Evolutionary conservation across 2,888 invertebrate genomes (phyloP).

Genomic region (Leptopilina drosophilae): DNA sequence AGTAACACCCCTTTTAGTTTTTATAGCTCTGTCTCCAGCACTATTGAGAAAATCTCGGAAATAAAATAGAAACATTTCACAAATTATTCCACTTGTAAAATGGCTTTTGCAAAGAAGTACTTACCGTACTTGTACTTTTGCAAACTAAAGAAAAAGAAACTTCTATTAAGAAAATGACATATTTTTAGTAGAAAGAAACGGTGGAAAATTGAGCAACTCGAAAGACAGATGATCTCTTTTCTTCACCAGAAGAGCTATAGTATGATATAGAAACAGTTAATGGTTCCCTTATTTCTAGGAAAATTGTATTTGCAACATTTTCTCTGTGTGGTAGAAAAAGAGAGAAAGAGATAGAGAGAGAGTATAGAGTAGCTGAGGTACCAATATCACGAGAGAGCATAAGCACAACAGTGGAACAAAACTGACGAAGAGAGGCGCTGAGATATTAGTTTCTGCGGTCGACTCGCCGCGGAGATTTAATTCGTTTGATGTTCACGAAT

Average conservation of each 20-base stretch:
- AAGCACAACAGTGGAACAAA: constrained; percentile 50
- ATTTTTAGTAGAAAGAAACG: no score
- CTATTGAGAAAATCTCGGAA: neutral
- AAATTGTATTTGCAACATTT: constrained; percentile 56
- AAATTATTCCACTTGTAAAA: neutral
- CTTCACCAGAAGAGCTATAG: neutral
- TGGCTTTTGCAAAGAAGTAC: neutral
- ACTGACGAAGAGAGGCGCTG: constrained; percentile 57
- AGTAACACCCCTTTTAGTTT: no score
- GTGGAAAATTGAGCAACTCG: no score
- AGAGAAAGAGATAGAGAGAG: constrained; percentile 40
- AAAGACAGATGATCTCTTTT: neutral
- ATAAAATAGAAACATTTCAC: neutral
- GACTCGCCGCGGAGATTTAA: constrained; percentile 76
- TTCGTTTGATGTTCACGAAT: constrained; percentile 77
- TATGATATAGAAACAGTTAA: neutral
- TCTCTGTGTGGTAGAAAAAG: neutral
- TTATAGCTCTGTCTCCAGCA: no score
- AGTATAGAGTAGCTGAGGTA: constrained; percentile 45
- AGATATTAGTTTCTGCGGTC: constrained; percentile 76
- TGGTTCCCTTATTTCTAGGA: constrained; percentile 4
- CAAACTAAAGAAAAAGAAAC: no score
- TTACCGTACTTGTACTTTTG: no score
- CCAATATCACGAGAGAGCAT: constrained; percentile 45
- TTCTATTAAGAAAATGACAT: no score